Base-by-base conservation (phyloP, 2,888 invertebrate genomes). In the Dolichomitus sp. region DNA sequence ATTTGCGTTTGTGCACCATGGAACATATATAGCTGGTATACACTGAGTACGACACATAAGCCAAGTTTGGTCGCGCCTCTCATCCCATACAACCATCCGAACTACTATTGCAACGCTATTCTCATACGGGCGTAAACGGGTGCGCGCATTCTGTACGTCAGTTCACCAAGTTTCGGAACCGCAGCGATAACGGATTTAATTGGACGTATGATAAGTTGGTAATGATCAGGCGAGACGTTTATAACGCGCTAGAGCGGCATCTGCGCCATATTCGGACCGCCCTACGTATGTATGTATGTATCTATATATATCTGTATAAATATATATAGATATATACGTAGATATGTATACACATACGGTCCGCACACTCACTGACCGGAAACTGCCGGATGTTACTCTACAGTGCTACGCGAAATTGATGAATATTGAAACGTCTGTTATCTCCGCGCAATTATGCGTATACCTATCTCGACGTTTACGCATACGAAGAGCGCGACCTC, bases 341-440 rank as follows among this genome's bases (percentile, higher is more conserved):
- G 17, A 37, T 61, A 19, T n/a, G 9, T n/a, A 7, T 19, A 12
- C 14, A n/a, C 11, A 4, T 27, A 57, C 2, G 30, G 27, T 61
- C 37, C 19, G 2, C 17, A 11, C 37, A 37, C 37, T 19, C 61
- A 50, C 17, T 48, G 68, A 68, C 33, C 68, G 14, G 42, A 23
- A 63, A 23, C 27, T 17, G 17, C 52, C 33, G 59, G 68, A 61
- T 42, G 73, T 68, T 80, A 50, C 23, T n/a, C 23, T 33, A 17
- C 17, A 33, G 19, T 5, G 5, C 33, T 37, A 70, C 14, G n/a
- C 19, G 40, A 66, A 57, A 69, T 73, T 52, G 66, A 74, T 70
- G 78, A 78, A 82, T 79, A 82, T 82, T 79, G 74, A 78, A 78
- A 66, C 74, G 74, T 65, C 50, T 45, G 40, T 82, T 82, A 73